Percentiles rank a stretch among this genome's conserved stretches.
phyloP scores from a whole-genome alignment of 2,888 invertebrate genomes.

The Emmelina monodactyla region DNA sequence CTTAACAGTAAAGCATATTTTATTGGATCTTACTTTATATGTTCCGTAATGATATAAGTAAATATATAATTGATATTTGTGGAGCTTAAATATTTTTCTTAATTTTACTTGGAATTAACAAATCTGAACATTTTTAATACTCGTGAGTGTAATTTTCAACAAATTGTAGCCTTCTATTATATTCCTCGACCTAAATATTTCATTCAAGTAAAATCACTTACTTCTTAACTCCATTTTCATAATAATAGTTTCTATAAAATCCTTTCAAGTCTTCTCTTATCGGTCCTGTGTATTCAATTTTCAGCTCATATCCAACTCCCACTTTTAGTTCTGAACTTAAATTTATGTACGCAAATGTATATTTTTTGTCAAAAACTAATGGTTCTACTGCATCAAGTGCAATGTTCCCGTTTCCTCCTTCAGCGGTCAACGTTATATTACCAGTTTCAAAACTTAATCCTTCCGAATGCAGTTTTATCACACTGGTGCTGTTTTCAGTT shows the following conservation, averaged over 20 bases:
- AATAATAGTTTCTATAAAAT: slow-evolving; percentile 70
- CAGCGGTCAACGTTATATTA: slow-evolving; percentile 27
- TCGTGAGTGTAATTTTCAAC: no score
- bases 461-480: slow-evolving; percentile 47
- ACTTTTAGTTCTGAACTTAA: slow-evolving; percentile 34
- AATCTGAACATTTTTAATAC: no score
- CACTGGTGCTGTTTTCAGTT: slow-evolving; percentile 25
- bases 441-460: slow-evolving; percentile 29
- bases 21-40: no score
- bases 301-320: slow-evolving; percentile 45
- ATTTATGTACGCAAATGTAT: slow-evolving; percentile 57
- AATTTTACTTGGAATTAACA: no score
- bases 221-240: slow-evolving; percentile 53
- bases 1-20: no score
- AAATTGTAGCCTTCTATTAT: no score
- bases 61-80: no score
- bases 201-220: slow-evolving; percentile 35
- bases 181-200: no score
- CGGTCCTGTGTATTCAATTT: slow-evolving; percentile 60
- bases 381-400: slow-evolving; percentile 24
- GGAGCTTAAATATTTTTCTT: no score
- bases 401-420: slow-evolving; percentile 17
- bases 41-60: no score
- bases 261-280: slow-evolving; percentile 66
- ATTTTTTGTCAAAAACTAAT: slow-evolving; percentile 33